Base-by-base conservation (phyloP, 2,113 vertebrate genomes). In the Pomatostomus ruficeps region DNA sequence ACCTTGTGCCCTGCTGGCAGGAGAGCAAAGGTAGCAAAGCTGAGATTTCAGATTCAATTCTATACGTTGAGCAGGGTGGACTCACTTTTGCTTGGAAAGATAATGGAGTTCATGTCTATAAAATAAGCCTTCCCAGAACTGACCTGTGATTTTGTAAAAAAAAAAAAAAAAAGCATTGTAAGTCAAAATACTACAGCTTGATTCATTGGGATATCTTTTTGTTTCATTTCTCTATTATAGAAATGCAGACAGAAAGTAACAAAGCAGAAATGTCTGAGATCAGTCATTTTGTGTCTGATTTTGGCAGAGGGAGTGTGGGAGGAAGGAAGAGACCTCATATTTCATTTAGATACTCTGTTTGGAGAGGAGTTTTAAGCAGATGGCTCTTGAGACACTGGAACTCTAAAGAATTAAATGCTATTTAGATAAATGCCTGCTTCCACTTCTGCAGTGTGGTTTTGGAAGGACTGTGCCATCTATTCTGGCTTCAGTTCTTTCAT, bases 301-400 rank as follows among this genome's bases (percentile, higher is more conserved):
- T 94, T 97, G 80, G 94, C 92, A 96, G 91, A 49, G 79, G 7
- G 36, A 81, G 28, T 73, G 91, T 90, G 85, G 75, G 94, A 94
- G 95, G 89, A 95, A 97, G 91, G 88, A 79, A 65, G 55, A 85
- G 89, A 94, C 85, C 71, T 97, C 66, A 7, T 94, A 81, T 97
- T 98, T 97, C 93, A 92, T 93, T 97, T 96, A 86, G 89, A 95
- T 97, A 95, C 82, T 91, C 91, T 91, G 82, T 92, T 91, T 96
- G 79, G 91, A 93, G 95, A 96, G 79, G 94, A 96, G 94, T 97
- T 97, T 95, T 91, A 94, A 95, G 94, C 96, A 96, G 92, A 91
- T 90, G 94, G 88, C 92, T 96, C 81, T 96, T 90, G 86, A 95
- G 95, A 78, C 87, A 38, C 82, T 59, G 90, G 61, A 31, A 80